Evolutionary conservation across 2,888 invertebrate species (phyloP), one percentile per base, ranked within the genome.

Genomic region (Steromphala cineraria): DNA sequence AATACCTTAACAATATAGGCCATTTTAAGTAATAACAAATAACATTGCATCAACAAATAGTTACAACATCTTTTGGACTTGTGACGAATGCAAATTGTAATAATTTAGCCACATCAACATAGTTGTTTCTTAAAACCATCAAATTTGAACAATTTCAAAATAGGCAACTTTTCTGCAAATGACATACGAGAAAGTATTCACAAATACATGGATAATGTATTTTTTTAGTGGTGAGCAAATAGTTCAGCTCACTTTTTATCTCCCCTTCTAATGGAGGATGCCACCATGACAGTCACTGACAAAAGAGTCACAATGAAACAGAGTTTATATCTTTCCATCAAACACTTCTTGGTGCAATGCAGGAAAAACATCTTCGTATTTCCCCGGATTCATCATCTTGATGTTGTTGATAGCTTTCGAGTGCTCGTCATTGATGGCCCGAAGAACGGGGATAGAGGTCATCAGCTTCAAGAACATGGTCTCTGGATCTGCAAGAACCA

Each of bases 281-380:
- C 19, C 21, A 24, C 24, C 56, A 19, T 24, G 56, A 56, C 13
- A 67, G 31, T 17, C 36, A 24, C n/a, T 53, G n/a, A 62, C 19
- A 17, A 53, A 40, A 62, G 46, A 52, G 67, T 31, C 31, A 76
- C 46, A 67, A 31, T 8, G 62, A 75, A 52, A 7, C 36, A 52
- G 80, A 75, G 78, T 53, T 67, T 80, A 67, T 2, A 19, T 5
- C 19, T 77, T 71, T 13, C 79, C 81, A 71, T 87, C 88, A 78
- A 84, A 93, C 15, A 93, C 88, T 83, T 93, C 93, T 80, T 89
- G 87, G 84, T 92, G 92, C 7, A 93, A 87, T 17, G 87, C 86
- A 17, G 92, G 91, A 79, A 92, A 91, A 52, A 89, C 85, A n/a
- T 84, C 62, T 40, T 87, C 82, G 53, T 84, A 85, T 53, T 75